Evolutionary conservation across 2,888 invertebrate species (phyloP), one percentile per base, ranked within the genome.

Genomic region (Coenonympha arcania): DNA sequence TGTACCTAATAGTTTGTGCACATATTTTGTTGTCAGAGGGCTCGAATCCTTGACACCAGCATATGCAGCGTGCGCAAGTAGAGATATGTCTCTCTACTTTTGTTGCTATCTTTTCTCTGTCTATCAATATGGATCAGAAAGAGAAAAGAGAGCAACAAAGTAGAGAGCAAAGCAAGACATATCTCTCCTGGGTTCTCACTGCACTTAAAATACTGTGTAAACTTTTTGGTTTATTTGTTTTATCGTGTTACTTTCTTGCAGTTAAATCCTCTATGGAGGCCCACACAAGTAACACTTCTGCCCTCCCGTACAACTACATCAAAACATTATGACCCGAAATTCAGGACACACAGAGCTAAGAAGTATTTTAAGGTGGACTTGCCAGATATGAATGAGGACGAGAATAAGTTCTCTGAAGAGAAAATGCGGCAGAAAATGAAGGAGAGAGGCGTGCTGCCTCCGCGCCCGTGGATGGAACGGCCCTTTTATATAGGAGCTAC

Each of bases 291-390:
- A 0, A 64, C 68, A 48, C 54, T 60, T 2, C 77, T 77, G 52
- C 69, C 74, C 4, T 63, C 63, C 2, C 78, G 86, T 0, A 81
- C 77, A 0, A 85, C 82, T 1, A 85, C 77, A 1, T 52, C 57
- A 4, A 86, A 96, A 72, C 96, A 96, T 73, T 95, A 88, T 82
- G 75, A 90, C 63, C 95, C 94, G 0, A 94, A 95, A 76, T 96
- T 87, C 69, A 94, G 93, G 65, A 89, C 87, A 42, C 76, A 91
- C 2, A 88, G 96, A 22, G 83, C 76, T 6, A 69, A 85, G 42
- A 93, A 95, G 80, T 88, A 90, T 15, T 71, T 94, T 0, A 93
- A 93, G 86, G 65, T 96, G 0, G 89, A 95, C 0, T 65, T 96
- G 18, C 96, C 95, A 0, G 85, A 95, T 60, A 90, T 88, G 50